Conservation (phyloP, 2,113 vertebrate genomes). For the Vicugna pacos region DNA sequence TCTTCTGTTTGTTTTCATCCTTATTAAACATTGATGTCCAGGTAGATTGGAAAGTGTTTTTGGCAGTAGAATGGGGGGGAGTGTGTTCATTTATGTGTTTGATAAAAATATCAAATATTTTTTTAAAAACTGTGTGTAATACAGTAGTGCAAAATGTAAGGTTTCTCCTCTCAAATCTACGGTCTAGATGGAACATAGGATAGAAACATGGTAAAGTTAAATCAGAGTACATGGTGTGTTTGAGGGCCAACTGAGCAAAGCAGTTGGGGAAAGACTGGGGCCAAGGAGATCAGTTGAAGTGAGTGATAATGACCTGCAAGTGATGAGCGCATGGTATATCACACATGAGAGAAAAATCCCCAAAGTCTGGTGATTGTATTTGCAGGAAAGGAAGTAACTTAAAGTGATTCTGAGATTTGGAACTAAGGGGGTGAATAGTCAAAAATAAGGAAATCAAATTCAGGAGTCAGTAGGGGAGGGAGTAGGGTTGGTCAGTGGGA, state of each 20-base stretch:
- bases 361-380: neutral
- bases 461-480: neutral
- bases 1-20: conserved; percentile 16
- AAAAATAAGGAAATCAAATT: conserved; percentile 49
- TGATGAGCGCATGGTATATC: neutral
- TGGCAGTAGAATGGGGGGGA: neutral
- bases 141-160: neutral
- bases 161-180: neutral
- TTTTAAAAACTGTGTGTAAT: neutral
- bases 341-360: neutral
- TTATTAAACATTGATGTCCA: neutral
- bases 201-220: conserved; percentile 25
- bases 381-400: conserved; percentile 1
- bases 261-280: neutral
- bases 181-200: neutral
- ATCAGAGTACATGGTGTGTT: neutral
- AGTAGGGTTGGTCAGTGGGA: neutral
- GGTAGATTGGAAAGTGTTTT: conserved; percentile 30
- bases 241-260: neutral
- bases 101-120: neutral
- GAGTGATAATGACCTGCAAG: neutral
- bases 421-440: conserved; percentile 1
- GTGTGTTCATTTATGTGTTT: neutral
- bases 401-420: conserved; percentile 38
- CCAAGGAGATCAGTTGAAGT: neutral